Conservation (phyloP, 2,797 vertebrate genomes). For the Basileuterus tristriatus region DNA sequence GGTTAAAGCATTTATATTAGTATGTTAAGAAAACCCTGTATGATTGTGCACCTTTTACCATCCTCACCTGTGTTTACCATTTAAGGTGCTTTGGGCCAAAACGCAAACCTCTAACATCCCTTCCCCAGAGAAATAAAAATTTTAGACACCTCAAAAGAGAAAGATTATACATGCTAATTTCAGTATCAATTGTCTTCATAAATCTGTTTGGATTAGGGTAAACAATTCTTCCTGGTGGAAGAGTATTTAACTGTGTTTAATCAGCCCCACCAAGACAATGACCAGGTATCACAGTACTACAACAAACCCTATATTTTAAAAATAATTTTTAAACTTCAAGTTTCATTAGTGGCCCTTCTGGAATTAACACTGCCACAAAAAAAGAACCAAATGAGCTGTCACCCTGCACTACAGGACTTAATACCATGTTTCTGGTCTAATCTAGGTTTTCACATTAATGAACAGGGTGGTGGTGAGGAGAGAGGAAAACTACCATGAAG, state of each 20-base stretch:
- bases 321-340: not conserved
- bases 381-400: not conserved
- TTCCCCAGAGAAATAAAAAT: not conserved
- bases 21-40: not conserved
- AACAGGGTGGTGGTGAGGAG: accelerated
- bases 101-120: not conserved
- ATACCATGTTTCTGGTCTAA: not conserved
- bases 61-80: not conserved
- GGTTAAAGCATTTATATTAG: not conserved
- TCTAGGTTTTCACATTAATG: not conserved
- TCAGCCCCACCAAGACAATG: not conserved
- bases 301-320: not conserved
- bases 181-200: not conserved
- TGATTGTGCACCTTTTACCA: not conserved
- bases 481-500: not conserved
- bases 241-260: not conserved
- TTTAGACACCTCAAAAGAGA: not conserved
- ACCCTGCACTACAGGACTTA: not conserved
- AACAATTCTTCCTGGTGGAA: not conserved
- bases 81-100: not conserved
- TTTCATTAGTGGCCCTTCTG: not conserved
- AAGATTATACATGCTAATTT: not conserved
- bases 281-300: not conserved
- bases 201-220: not conserved
- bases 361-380: not conserved